Conservation (phyloP, 2,113 vertebrate genomes). For the Pseudopipra pipra region DNA sequence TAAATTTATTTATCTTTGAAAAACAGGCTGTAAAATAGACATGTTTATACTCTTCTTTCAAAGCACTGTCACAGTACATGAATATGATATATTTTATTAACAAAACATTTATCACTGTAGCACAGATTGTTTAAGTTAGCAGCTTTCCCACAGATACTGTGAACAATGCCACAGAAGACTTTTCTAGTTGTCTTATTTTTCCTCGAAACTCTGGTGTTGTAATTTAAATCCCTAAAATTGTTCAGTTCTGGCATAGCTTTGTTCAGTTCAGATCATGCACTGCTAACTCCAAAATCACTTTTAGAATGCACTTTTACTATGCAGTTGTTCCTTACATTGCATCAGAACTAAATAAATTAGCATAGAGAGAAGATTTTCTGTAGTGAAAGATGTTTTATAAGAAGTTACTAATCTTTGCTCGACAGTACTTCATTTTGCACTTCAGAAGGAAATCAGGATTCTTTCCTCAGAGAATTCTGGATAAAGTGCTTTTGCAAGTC, state of each 20-base stretch:
- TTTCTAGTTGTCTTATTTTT: neutral
- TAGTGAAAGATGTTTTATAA: neutral
- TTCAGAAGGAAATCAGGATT: neutral
- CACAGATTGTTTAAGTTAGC: neutral
- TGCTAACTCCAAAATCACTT: neutral
- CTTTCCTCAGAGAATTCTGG: neutral
- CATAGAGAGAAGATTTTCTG: neutral
- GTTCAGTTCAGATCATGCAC: neutral
- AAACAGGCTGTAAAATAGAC: neutral
- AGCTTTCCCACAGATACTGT: neutral
- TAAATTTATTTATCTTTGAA: neutral
- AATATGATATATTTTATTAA: neutral
- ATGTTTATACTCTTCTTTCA: neutral
- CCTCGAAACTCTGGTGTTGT: neutral
- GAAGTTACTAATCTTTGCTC: neutral
- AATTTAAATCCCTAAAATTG: neutral
- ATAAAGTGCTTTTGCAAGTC: neutral
- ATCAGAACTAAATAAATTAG: neutral
- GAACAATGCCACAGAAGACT: neutral
- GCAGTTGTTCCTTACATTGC: neutral
- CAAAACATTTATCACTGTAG: neutral
- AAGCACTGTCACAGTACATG: neutral
- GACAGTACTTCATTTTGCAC: neutral
- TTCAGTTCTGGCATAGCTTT: neutral
- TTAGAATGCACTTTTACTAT: neutral